These are phyloP conservation scores for Salvelinus sp. DNA, from an alignment of 2,113 vertebrate species.

Conservation along the genomic window DNA sequence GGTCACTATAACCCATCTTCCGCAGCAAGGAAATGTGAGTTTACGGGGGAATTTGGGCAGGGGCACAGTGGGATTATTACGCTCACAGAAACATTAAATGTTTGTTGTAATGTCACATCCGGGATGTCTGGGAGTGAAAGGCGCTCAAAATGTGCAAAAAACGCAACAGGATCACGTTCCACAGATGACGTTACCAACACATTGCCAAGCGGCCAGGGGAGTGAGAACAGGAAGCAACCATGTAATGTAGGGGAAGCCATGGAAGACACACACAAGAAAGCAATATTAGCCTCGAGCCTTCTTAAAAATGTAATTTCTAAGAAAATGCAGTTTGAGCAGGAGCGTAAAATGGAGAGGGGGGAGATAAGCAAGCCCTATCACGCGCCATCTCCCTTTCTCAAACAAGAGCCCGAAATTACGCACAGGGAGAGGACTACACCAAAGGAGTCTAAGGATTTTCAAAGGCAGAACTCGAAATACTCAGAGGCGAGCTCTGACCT, in stretches of 20 bases:
- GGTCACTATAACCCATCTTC: conserved; percentile 40
- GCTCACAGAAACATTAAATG: conserved; percentile 82
- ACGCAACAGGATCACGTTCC: conserved; percentile 73
- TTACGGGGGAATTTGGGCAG: conserved; percentile 71
- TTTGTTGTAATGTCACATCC: conserved; percentile 79
- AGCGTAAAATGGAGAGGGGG: conserved; percentile 94
- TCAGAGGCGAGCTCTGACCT: conserved; percentile 81
- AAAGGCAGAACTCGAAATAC: conserved; percentile 78
- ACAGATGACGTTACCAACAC: conserved; percentile 77
- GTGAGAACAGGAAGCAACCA: conserved; percentile 58
- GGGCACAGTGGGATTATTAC: conserved; percentile 77
- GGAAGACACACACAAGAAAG: conserved; percentile 84
- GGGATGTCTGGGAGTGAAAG: conserved; percentile 60
- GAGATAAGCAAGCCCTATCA: conserved; percentile 80
- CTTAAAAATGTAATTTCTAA: conserved; percentile 96
- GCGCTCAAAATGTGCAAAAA: conserved; percentile 65
- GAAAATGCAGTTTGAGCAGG: conserved; percentile 95
- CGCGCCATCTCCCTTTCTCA: conserved; percentile 34
- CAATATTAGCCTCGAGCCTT: conserved; percentile 87
- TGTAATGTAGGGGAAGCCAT: conserved; percentile 62
- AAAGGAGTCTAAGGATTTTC: conserved; percentile 55
- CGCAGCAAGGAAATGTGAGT: conserved; percentile 59
- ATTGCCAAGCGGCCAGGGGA: conserved; percentile 58
- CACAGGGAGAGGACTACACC: conserved; percentile 43
- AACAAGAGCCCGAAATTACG: conserved; percentile 58